phyloP scores from a whole-genome alignment of 2,113 vertebrate genomes.

The Paracanthobrama guichenoti region DNA sequence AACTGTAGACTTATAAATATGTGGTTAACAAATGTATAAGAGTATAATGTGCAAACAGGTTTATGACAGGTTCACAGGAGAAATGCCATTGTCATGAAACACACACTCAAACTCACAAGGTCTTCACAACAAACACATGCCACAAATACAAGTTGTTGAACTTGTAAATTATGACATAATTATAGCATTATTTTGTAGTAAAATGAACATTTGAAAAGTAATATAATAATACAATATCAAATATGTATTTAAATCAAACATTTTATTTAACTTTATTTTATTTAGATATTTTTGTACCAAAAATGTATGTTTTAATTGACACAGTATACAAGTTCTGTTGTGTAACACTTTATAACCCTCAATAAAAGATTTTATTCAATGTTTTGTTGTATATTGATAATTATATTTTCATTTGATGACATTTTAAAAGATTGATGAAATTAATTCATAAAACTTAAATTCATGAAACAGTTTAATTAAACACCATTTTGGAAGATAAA shows the following conservation, averaged over 20 bases:
- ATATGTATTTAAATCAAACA: not conserved
- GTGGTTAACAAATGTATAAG: too few relatives aligned
- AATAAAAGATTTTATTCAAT: not conserved
- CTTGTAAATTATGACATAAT: not conserved
- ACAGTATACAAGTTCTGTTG: not conserved
- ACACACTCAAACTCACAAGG: too few relatives aligned
- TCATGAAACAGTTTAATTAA: too few relatives aligned
- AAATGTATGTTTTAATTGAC: not conserved
- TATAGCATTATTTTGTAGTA: not conserved
- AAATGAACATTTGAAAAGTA: not conserved
- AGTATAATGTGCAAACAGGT: too few relatives aligned
- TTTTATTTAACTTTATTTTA: not conserved
- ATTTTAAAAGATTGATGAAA: too few relatives aligned
- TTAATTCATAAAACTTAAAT: too few relatives aligned
- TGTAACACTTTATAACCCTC: not conserved
- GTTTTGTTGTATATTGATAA: too few relatives aligned
- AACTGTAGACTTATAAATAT: too few relatives aligned
- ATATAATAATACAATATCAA: not conserved
- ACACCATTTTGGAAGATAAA: too few relatives aligned
- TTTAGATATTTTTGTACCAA: not conserved
- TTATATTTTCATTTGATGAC: too few relatives aligned
- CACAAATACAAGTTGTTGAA: not conserved
- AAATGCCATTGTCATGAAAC: too few relatives aligned
- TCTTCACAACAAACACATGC: not conserved
- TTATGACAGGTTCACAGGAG: too few relatives aligned